Base-by-base conservation (phyloP, 2,888 invertebrate genomes). In the Asteroscopus sphinx region DNA sequence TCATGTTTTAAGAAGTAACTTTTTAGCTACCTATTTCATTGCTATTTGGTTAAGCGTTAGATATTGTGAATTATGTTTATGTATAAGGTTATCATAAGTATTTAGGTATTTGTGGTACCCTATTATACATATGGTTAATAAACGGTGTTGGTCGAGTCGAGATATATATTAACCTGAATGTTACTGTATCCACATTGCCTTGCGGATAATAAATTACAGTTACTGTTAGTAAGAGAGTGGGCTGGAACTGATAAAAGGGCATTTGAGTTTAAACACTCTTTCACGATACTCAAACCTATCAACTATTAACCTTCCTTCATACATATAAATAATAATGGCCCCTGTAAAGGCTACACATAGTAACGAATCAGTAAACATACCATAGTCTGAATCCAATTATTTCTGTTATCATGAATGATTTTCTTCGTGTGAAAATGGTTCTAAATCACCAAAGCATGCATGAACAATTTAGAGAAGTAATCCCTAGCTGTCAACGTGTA, bases 401-500 rank as follows among this genome's bases (percentile, higher is more conserved):
- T 30, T 11, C 7, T 56, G 7, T 35, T 13, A 64, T 51, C 26
- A 15, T 15, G 26, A 26, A 4, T 15, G 7, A 15, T 17, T 26
- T 46, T 16, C 12, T 9, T 59, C 1, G 16, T 16, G 15, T 21
- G 37, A 32, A 33, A 42, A 28, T 40, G 17, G 7, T 48, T 42
- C 6, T 16, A 39, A 54, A 53, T 48, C 16, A 39, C 36, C 32
- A 41, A 45, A 30, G 48, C 39, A 30, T 53, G 42, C 13, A 52
- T 41, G 46, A 51, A 73, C 35, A 60, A 54, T 68, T 68, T 68
- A 64, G 53, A 65, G 53, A 73, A 77, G 57, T 87, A 86, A 87
- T 86, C 87, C 83, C 64, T 61, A 82, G 78, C 81, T 89, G 89
- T 87, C 89, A 89, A 63, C 73, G 60, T 60, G 71, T 87, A 85